A percentile compares a stretch with the other conserved stretches of the same genome.
Conservation (phyloP, 2,113 vertebrate genomes). For the cattle (Bos taurus) region DNA sequence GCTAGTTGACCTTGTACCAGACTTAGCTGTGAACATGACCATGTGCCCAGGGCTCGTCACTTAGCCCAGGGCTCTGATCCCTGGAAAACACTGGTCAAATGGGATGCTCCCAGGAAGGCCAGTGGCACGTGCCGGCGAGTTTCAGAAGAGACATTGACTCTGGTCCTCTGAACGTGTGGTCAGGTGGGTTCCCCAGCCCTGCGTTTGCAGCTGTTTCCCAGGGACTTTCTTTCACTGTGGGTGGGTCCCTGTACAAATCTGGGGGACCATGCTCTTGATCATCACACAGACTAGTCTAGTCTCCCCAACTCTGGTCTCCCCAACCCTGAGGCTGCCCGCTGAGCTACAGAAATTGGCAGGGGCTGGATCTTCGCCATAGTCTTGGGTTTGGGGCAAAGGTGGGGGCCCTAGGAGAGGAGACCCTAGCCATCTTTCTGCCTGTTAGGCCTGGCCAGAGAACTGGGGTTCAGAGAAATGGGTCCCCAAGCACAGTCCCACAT, state of each 20-base stretch:
- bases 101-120: background rate
- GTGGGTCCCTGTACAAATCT: background rate
- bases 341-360: background rate
- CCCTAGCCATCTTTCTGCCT: rapidly evolving
- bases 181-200: background rate
- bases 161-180: background rate
- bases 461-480: background rate
- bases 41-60: background rate
- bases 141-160: rapidly evolving
- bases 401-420: background rate
- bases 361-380: background rate
- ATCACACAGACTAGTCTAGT: rapidly evolving
- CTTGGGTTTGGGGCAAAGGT: background rate
- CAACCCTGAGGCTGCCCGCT: background rate
- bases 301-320: background rate
- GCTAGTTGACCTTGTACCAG: background rate
- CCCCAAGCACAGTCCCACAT: too few species aligned
- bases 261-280: rapidly evolving
- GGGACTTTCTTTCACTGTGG: background rate
- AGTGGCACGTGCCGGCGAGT: rapidly evolving
- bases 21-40: background rate
- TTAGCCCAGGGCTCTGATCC: background rate
- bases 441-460: background rate
- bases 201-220: background rate
- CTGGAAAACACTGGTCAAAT: rapidly evolving